Percentiles rank a stretch among this genome's conserved stretches.
phyloP scores from a whole-genome alignment of 2,113 vertebrate genomes.

The Cyphomyrus plagiostoma region DNA sequence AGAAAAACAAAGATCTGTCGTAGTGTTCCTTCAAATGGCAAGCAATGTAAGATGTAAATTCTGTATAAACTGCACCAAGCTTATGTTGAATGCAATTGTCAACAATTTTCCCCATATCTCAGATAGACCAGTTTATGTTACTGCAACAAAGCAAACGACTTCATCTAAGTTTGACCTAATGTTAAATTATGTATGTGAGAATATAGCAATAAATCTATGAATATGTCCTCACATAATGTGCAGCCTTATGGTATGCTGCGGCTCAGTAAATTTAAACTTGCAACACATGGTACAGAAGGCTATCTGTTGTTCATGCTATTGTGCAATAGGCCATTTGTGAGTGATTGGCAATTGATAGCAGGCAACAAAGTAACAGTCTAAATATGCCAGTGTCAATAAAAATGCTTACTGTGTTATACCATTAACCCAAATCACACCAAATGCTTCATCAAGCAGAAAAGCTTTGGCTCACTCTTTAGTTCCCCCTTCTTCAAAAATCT shows the following conservation, averaged over 20 bases:
- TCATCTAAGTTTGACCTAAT: not conserved
- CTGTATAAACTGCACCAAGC: not conserved
- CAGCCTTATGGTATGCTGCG: not conserved
- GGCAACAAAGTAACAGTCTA: not conserved
- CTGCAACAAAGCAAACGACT: not conserved
- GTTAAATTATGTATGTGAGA: not conserved
- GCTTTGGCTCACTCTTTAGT: not conserved
- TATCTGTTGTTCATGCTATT: not conserved
- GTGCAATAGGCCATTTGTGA: not conserved
- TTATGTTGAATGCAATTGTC: not conserved
- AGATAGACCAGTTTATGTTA: not conserved
- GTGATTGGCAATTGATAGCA: not conserved
- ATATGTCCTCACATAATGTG: not conserved
- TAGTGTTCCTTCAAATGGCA: not conserved
- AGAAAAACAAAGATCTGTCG: not conserved
- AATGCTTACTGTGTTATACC: not conserved
- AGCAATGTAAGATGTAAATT: not conserved
- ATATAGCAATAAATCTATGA: not conserved
- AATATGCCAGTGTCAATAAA: not conserved
- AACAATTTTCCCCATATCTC: not conserved
- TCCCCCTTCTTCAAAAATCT: not conserved
- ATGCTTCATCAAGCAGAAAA: not conserved
- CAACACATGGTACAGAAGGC: not conserved
- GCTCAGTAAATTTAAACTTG: not conserved
- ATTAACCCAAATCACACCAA: not conserved